Base-by-base conservation (phyloP, 2,888 invertebrate species). In the Taphrorychus bicolor region DNA sequence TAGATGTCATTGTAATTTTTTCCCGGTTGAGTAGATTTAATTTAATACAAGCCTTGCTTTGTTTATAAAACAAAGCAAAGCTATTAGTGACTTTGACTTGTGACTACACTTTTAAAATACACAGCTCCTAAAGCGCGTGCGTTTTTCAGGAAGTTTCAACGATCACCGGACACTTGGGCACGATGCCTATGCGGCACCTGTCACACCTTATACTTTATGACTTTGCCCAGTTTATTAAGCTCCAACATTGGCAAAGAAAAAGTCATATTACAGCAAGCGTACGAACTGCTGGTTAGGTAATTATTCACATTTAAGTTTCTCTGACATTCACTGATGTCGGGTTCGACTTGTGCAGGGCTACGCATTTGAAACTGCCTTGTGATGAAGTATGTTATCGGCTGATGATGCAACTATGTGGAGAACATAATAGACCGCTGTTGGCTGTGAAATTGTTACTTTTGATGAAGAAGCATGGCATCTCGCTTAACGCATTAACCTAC, bases 301-400 rank as follows among this genome's bases (percentile, higher is more conserved):
- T 32, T 1, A 14, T 54, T 40, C 16, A 5, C 21, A 14, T 22
- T 1, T 58, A 32, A 4, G 5, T 0, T n/a, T n/a, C n/a, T n/a
- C n/a, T n/a, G n/a, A n/a, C n/a, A n/a, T n/a, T n/a, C n/a, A n/a
- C n/a, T n/a, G 24, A 14, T 56, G 4, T 42, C 21, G 19, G 42
- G 1, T 59, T 51, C 49, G 7, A 14, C 23, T 51, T 5, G 0
- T 59, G 41, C 32, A 69, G 69, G 73, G 95, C 98, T 79, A 94
- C 95, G 72, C 91, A 92, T 74, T 86, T 93, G 63, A 87, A 91
- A 76, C 88, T 97, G 70, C 91, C 92, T 41, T 94, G 94, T 77
- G 98, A 98, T 84, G 98, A 98, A 87, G 94, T 98, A 57, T 98
- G 98, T 83, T 99, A 98, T 82, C 88, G 99, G 68, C 93, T 98